A percentile compares a stretch with the other conserved stretches of the same genome.
These are phyloP conservation scores for Smithornis capensis DNA, from an alignment of 2,113 vertebrate genomes.

Conservation along the genomic window DNA sequence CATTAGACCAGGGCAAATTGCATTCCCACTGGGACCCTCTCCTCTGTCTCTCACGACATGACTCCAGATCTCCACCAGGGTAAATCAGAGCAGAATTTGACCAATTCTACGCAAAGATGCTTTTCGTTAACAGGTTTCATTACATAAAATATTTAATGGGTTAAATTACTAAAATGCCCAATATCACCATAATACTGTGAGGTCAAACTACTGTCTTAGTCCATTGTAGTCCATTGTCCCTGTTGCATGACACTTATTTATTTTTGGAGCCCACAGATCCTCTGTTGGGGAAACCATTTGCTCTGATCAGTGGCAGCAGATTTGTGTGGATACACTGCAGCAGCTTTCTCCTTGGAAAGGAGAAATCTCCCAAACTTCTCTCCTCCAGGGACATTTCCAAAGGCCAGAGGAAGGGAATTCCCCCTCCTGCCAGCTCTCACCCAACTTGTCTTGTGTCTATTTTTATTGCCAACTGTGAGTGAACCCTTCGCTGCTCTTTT, in stretches of 20 bases:
- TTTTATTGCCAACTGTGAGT: background rate
- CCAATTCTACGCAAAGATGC: background rate
- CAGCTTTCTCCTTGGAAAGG: background rate
- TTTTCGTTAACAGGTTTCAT: background rate
- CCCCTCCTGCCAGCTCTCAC: background rate
- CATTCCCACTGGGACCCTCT: background rate
- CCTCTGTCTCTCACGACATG: background rate
- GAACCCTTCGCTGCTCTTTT: background rate
- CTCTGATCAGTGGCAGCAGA: background rate
- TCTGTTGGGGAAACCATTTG: background rate
- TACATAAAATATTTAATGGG: background rate
- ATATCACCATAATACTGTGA: background rate
- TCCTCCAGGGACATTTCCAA: background rate
- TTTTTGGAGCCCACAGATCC: background rate
- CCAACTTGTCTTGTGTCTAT: background rate
- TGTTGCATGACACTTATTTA: background rate
- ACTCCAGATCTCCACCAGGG: background rate
- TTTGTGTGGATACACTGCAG: background rate
- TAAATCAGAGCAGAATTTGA: background rate
- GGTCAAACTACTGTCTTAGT: background rate
- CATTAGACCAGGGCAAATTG: background rate
- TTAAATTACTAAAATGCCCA: background rate
- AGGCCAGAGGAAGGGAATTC: background rate
- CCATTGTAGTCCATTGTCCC: background rate
- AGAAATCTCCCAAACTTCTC: background rate